These are phyloP conservation scores for Hydraecia micacea DNA, from an alignment of 2,888 invertebrate genomes.

Conservation along the genomic window DNA sequence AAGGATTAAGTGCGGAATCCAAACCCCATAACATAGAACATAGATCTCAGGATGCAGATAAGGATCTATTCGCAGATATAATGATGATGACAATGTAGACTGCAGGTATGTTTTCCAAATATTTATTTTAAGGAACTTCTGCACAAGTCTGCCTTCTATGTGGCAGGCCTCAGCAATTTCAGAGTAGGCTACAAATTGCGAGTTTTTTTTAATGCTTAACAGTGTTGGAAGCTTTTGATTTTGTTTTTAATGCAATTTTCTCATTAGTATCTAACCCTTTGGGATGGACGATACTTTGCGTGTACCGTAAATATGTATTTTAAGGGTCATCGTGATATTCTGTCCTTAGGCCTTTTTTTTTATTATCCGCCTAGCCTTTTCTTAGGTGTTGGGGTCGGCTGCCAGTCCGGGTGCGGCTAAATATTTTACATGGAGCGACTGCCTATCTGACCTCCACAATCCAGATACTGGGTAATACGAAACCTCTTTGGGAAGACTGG, in stretches of 20 bases:
- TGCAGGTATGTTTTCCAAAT: neutral
- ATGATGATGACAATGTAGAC: neutral
- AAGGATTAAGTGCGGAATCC: too few species aligned
- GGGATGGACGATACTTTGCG: constrained; percentile 16
- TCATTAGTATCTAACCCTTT: constrained; percentile 37
- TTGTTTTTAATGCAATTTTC: constrained; percentile 61
- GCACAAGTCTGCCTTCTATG: neutral
- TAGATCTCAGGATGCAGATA: too few species aligned
- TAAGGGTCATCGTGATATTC: neutral
- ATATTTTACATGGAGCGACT: too few species aligned
- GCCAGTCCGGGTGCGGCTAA: too few species aligned
- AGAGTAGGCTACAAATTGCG: constrained; percentile 44
- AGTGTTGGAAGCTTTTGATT: constrained; percentile 44
- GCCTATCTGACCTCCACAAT: too few species aligned
- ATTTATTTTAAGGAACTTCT: constrained; percentile 27
- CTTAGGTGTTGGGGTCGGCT: too few species aligned
- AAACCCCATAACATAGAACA: too few species aligned
- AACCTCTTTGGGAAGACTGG: too few species aligned
- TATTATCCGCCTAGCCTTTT: too few species aligned
- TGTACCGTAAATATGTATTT: constrained; percentile 20
- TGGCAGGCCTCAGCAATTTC: constrained; percentile 38
- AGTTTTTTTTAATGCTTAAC: constrained; percentile 47
- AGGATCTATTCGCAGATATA: neutral
- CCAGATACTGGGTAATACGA: too few species aligned
- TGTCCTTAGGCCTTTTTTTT: too few species aligned